Conservation (phyloP, 2,888 invertebrate genomes). For the Tipula unca region DNA sequence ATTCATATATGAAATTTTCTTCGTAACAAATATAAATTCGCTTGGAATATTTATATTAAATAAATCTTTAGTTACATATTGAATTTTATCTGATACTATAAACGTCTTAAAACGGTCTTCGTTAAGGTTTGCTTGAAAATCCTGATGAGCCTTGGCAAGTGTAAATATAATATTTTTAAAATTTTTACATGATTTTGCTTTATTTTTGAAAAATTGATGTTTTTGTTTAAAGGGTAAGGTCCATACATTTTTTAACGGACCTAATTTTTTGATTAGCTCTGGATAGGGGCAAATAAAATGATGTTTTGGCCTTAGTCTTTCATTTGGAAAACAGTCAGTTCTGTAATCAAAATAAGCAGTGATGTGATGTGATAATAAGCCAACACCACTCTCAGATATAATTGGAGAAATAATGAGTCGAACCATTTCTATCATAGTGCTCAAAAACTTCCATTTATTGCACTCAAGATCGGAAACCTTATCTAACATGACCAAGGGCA, state of each 20-base stretch:
- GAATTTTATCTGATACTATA: not conserved
- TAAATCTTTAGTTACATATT: not conserved
- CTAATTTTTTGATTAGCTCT: too few relatives aligned
- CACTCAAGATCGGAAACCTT: conserved; percentile 15
- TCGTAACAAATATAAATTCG: conserved; percentile 15
- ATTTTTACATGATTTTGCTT: not conserved
- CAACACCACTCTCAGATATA: not conserved
- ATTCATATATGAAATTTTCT: not conserved
- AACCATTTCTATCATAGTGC: conserved; percentile 22
- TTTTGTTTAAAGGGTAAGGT: not conserved
- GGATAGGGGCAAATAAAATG: not conserved
- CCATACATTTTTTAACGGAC: not conserved
- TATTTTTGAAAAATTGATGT: conserved; percentile 3
- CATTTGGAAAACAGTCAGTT: not conserved
- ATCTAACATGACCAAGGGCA: conserved; percentile 20
- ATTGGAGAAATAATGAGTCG: conserved; percentile 17
- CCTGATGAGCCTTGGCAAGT: not conserved
- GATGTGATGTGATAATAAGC: not conserved
- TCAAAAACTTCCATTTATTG: conserved; percentile 22
- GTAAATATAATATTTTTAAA: not conserved
- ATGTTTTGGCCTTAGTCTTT: not conserved
- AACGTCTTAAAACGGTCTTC: not conserved
- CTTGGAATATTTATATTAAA: not conserved
- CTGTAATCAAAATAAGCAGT: not conserved
- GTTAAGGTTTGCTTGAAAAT: not conserved